These are phyloP conservation scores for Brachyrhaphis roseni DNA, from an alignment of 2,797 vertebrate species.

Conservation along the genomic window DNA sequence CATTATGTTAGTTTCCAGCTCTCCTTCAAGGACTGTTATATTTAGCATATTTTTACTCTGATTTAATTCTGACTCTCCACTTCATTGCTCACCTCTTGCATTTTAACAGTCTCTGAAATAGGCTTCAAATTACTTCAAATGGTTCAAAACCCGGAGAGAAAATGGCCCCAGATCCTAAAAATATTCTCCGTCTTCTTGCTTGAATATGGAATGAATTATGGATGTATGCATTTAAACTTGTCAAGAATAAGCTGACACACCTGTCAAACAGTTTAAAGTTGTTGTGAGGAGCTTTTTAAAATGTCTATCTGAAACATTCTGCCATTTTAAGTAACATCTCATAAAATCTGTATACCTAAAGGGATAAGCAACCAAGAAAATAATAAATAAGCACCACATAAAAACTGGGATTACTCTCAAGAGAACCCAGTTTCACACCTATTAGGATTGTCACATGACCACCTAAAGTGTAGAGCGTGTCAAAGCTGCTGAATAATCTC, in stretches of 20 bases:
- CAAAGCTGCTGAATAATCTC: conserved; percentile 56
- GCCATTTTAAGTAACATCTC: conserved; percentile 1
- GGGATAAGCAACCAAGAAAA: background rate
- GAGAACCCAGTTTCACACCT: conserved; percentile 11
- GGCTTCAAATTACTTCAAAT: conserved; percentile 27
- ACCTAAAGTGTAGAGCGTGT: conserved; percentile 32
- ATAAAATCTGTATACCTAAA: background rate
- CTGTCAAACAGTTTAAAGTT: conserved; percentile 20
- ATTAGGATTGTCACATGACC: conserved; percentile 31
- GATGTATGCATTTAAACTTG: conserved; percentile 16
- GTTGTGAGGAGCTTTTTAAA: conserved; percentile 17
- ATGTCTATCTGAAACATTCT: conserved; percentile 4
- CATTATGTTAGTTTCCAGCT: conserved; percentile 17
- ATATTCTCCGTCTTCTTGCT: conserved; percentile 7
- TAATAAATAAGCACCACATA: background rate
- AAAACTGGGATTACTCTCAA: conserved; percentile 5
- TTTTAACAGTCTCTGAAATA: conserved; percentile 18
- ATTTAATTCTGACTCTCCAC: conserved; percentile 23
- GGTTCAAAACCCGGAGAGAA: conserved; percentile 5
- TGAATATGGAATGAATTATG: conserved; percentile 37
- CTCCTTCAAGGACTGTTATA: conserved; percentile 21
- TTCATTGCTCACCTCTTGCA: background rate
- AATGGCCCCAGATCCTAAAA: background rate
- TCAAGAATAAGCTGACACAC: conserved; percentile 29
- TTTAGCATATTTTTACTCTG: conserved; percentile 26